phyloP scores from a whole-genome alignment of 2,113 vertebrate species.

The Australoheros scitulus region DNA sequence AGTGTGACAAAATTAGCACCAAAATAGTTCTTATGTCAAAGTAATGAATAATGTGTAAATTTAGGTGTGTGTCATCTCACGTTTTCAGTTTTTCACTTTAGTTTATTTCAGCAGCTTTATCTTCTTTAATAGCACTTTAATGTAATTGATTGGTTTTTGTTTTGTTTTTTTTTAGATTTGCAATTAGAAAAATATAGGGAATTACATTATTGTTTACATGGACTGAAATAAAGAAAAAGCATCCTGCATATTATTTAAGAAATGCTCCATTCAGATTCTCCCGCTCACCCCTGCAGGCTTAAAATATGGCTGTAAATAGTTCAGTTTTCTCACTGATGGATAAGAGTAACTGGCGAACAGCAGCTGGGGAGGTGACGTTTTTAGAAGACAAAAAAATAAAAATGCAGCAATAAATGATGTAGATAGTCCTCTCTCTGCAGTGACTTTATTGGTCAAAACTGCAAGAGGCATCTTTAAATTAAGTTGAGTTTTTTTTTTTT shows the following conservation, averaged over 20 bases:
- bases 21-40: constrained; percentile 1
- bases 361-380: not conserved
- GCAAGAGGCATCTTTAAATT: not conserved
- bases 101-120: not conserved
- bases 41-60: not conserved
- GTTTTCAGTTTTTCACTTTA: not conserved
- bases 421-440: not conserved
- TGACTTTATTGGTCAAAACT: not conserved
- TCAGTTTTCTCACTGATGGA: constrained; percentile 3
- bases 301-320: not conserved
- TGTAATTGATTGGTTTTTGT: not conserved
- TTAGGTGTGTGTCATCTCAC: not conserved
- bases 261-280: not conserved
- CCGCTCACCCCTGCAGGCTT: not conserved
- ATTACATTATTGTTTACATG: not conserved
- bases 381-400: too few relatives aligned
- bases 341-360: not conserved
- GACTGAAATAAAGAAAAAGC: not conserved
- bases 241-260: not conserved
- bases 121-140: not conserved
- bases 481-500: not conserved
- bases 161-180: not conserved
- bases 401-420: not conserved
- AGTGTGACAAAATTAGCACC: constrained; percentile 15
- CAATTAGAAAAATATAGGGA: not conserved